Percentiles rank a stretch among this genome's conserved stretches.
Conservation (phyloP, 2,113 vertebrate species). For the Romanogobio albipinnatus region DNA sequence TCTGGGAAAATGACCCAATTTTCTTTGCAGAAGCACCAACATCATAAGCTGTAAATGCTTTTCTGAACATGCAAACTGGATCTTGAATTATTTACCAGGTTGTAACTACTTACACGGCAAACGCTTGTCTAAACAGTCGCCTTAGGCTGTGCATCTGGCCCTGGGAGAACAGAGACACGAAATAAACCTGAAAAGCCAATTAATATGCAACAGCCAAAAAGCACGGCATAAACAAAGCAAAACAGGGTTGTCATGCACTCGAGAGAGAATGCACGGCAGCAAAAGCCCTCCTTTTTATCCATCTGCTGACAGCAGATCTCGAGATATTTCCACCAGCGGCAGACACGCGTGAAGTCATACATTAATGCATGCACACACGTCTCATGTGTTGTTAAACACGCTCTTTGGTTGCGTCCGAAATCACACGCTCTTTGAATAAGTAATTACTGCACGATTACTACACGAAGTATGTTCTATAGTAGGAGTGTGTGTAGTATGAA, state of each 20-base stretch:
- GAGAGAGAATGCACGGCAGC: not conserved
- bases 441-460: no score
- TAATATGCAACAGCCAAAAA: constrained; percentile 37
- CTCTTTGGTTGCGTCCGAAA: not conserved
- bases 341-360: constrained; percentile 1
- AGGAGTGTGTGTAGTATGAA: no score
- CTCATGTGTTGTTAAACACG: not conserved
- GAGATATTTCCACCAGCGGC: not conserved
- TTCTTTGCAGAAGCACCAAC: not conserved
- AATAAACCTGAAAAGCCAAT: constrained; percentile 29
- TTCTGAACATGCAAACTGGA: constrained; percentile 4
- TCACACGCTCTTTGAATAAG: no score
- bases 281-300: not conserved
- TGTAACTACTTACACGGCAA: constrained; percentile 34
- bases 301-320: not conserved
- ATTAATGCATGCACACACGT: constrained; percentile 9
- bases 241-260: not conserved
- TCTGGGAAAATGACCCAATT: no score
- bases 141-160: constrained; percentile 35
- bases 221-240: constrained; percentile 6
- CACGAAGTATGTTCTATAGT: no score
- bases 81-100: constrained; percentile 43
- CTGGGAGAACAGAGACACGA: not conserved
- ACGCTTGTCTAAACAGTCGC: constrained; percentile 37
- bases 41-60: not conserved